phyloP scores from a whole-genome alignment of 1,140 invertebrate genomes.

The Achatina immaculata region DNA sequence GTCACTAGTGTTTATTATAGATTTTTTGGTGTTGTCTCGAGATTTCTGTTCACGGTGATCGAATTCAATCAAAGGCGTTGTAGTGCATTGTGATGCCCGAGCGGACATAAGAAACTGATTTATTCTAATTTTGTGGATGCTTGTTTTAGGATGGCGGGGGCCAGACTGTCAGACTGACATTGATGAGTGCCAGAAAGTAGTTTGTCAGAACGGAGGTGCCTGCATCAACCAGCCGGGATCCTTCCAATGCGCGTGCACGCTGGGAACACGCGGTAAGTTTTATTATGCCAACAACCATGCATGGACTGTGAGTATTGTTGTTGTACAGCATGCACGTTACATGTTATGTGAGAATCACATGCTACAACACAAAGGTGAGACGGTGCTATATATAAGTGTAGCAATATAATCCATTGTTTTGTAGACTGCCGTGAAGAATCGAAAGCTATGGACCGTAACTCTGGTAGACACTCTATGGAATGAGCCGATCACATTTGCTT shows the following conservation, averaged over 20 bases:
- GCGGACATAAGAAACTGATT: background rate
- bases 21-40: background rate
- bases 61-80: background rate
- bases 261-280: slow-evolving; percentile 21
- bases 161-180: slow-evolving; percentile 34
- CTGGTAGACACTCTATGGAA: no score
- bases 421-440: no score
- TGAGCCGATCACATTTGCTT: no score
- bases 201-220: slow-evolving; percentile 20
- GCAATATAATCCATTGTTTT: no score
- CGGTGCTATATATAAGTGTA: no score
- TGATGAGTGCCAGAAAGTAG: slow-evolving; percentile 21
- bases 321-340: no score
- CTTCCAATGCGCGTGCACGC: slow-evolving; percentile 29
- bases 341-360: no score
- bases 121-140: background rate
- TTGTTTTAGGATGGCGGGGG: slow-evolving; percentile 32
- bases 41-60: background rate
- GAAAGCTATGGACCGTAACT: no score
- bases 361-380: no score
- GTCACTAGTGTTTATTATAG: background rate
- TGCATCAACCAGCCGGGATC: slow-evolving; percentile 33
- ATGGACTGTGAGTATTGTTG: no score
- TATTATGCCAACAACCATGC: no score
- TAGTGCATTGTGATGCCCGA: background rate